Conservation (phyloP, 2,888 invertebrate species). For the Dasysyrphus tricinctus region DNA sequence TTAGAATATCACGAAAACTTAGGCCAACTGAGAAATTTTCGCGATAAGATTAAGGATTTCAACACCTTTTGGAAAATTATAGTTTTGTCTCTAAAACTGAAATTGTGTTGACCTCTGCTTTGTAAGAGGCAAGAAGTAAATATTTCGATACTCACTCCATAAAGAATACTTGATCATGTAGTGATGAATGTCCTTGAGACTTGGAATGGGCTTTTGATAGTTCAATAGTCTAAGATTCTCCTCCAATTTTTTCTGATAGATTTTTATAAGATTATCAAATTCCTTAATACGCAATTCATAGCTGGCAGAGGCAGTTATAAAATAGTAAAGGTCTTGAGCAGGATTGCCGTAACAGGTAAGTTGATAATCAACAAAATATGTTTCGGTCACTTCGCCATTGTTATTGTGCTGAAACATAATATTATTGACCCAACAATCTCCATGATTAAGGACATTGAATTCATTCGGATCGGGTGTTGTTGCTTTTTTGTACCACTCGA, state of each 20-base stretch:
- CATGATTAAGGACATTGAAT: conserved; percentile 80
- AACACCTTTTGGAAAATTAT: no score
- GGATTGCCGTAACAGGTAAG: conserved; percentile 77
- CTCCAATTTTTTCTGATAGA: conserved; percentile 80
- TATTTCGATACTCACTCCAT: conserved; percentile 77
- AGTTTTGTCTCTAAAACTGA: no score
- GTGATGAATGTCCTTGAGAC: conserved; percentile 79
- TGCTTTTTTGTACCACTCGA: conserved; percentile 47
- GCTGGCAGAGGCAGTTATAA: conserved; percentile 80
- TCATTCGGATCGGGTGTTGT: conserved; percentile 53
- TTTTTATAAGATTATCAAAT: conserved; percentile 80
- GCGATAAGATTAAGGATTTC: no score
- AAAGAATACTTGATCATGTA: conserved; percentile 78
- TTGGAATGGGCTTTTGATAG: conserved; percentile 78
- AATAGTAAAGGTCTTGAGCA: conserved; percentile 78
- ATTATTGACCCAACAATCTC: conserved; percentile 81
- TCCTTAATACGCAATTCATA: conserved; percentile 79
- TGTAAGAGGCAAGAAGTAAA: no score
- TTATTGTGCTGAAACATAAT: conserved; percentile 79
- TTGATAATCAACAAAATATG: conserved; percentile 80
- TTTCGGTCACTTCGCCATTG: conserved; percentile 79
- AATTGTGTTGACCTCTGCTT: no score
- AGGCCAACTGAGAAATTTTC: no score
- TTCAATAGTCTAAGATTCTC: conserved; percentile 78
- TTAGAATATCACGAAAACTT: no score